Evolutionary conservation across 2,888 invertebrate species (phyloP), one percentile per base, ranked within the genome.

Genomic region (Blastobasis adustella): DNA sequence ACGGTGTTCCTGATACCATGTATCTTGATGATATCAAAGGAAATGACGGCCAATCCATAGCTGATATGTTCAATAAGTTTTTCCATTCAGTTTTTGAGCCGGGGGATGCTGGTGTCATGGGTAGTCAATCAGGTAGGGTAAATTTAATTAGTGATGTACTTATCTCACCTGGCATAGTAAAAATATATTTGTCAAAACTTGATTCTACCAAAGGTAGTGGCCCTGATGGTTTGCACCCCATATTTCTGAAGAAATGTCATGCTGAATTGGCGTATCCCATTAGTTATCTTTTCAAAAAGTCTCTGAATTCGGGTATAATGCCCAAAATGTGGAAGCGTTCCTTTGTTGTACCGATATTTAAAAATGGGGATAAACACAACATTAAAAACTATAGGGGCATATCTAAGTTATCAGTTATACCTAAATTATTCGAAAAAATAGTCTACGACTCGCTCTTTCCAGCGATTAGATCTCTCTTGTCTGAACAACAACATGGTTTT

Each of bases 401-500:
- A 38, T 51, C 51, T 6, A 51, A 50, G 42, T 41, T 50, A 42
- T 46, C 46, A 6, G 9, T 36, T 4, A 46, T 50, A 6, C 50
- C 50, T 23, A 23, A 23, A 23, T 10, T 53, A 6, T 53, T 53
- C 41, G 52, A 55, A 43, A 48, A 44, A 10, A 47, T 55, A 6
- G 40, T 55, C 5, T 49, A 46, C n/a, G 48, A 49, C 38, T 39
- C 40, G 4, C 7, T 58, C 7, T 50, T 37, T 10, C 48, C 49
- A n/a, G n/a, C 9, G 1, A 36, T 53, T 5, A 52, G 50, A 40
- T 46, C 50, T 1, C 4, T 41, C 3, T 6, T 58, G 7, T 47
- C 45, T 7, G 7, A 4, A 4, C 39, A 44, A 6, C 51, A 51
- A 37, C 53, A 61, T 49, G 57, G 60, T 3, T 58, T 60, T 45